These are phyloP conservation scores for Macropus fuliginosus DNA, from an alignment of 2,797 vertebrate species.

Conservation along the genomic window DNA sequence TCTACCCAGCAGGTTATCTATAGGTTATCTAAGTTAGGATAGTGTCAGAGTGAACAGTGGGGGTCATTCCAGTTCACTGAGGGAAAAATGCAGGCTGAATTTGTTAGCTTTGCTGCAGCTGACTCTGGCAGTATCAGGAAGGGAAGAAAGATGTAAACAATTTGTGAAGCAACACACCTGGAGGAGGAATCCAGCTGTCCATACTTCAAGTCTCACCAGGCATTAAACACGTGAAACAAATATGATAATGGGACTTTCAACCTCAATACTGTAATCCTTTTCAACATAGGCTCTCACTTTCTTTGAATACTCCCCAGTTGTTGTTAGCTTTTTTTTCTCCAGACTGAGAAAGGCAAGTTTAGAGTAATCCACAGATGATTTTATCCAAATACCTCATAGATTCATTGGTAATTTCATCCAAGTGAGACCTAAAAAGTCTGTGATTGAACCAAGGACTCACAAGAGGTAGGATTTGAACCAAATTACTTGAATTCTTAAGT, in stretches of 20 bases:
- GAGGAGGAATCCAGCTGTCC: constrained; percentile 28
- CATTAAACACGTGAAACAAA: constrained; percentile 67
- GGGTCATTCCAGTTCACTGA: background rate
- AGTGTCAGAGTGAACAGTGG: background rate
- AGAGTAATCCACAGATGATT: background rate
- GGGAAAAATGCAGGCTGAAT: background rate
- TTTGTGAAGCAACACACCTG: constrained; percentile 30
- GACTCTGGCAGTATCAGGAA: constrained; percentile 12
- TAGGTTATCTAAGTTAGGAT: background rate
- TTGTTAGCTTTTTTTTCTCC: background rate
- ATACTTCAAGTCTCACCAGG: constrained; percentile 48
- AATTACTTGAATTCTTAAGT: background rate
- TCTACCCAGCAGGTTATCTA: background rate
- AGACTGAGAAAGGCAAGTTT: constrained; percentile 31
- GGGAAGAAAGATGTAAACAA: constrained; percentile 60
- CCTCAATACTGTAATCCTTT: constrained; percentile 47
- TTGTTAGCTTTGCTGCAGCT: constrained; percentile 37
- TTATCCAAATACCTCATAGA: background rate
- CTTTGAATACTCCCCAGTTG: constrained; percentile 36
- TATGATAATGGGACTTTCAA: constrained; percentile 61
- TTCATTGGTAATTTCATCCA: background rate
- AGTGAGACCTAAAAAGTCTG: background rate
- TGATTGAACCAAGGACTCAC: background rate
- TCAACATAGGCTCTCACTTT: constrained; percentile 34
- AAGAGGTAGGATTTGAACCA: background rate